Conservation (phyloP, 2,797 vertebrate species). For the Alcedo atthis region DNA sequence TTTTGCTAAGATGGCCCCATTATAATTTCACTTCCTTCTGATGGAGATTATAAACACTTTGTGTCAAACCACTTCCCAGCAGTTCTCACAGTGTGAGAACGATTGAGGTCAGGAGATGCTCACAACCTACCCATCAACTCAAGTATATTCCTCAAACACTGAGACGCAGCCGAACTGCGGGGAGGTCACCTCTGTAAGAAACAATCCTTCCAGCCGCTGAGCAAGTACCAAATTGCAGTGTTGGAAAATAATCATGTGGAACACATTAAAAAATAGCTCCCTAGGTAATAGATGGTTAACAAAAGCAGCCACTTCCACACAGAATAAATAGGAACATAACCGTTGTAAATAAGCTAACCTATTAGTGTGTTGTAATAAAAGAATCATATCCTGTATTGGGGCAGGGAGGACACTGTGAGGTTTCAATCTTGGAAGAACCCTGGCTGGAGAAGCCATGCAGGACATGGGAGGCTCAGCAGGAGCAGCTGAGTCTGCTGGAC, state of each 20-base stretch:
- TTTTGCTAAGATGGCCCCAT: conserved; percentile 30
- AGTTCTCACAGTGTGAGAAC: conserved; percentile 71
- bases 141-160: conserved; percentile 72
- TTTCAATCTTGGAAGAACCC: background rate
- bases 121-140: conserved; percentile 78
- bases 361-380: background rate
- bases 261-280: conserved; percentile 35
- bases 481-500: background rate
- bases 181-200: conserved; percentile 80
- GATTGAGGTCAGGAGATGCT: conserved; percentile 79
- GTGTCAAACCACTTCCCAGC: conserved; percentile 72
- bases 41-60: conserved; percentile 72
- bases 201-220: conserved; percentile 63
- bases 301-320: conserved; percentile 35
- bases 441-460: background rate
- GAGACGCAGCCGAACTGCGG: conserved; percentile 69
- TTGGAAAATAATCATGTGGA: conserved; percentile 64
- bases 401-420: fast-evolving
- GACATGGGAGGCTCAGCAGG: background rate
- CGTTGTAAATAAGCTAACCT: background rate
- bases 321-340: background rate
- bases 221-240: conserved; percentile 70
- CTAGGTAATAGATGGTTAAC: conserved; percentile 67
- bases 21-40: conserved; percentile 49
- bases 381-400: background rate